These are phyloP conservation scores for Lepidostoma basale DNA, from an alignment of 1,140 invertebrate species.

Conservation along the genomic window DNA sequence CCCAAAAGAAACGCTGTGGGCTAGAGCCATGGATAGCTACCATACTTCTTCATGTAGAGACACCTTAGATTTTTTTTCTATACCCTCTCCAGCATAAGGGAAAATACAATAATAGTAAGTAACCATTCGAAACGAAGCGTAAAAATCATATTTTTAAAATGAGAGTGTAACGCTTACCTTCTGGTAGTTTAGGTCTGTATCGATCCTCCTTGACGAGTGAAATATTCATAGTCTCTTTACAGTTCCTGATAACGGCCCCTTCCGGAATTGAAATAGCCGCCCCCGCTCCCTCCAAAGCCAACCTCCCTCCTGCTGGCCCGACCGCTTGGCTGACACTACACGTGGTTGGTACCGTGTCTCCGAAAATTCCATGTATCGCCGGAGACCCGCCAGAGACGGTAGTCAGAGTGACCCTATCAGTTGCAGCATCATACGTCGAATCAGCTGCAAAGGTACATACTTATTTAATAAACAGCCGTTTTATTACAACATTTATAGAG, in stretches of 20 bases:
- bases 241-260: conserved; percentile 67
- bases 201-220: conserved; percentile 74
- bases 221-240: conserved; percentile 69
- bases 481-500: too few relatives aligned
- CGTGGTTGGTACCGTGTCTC: neutral
- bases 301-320: conserved; percentile 63
- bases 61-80: too few relatives aligned
- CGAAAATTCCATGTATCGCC: conserved; percentile 30
- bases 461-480: too few relatives aligned
- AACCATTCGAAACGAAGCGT: neutral
- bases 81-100: too few relatives aligned
- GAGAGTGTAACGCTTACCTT: conserved; percentile 62
- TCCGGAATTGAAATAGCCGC: conserved; percentile 72
- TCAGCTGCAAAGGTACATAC: conserved; percentile 61
- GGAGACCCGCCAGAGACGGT: conserved; percentile 53
- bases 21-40: too few relatives aligned
- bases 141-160: conserved; percentile 13
- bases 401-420: conserved; percentile 62
- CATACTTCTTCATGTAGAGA: too few relatives aligned
- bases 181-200: conserved; percentile 68
- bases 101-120: neutral
- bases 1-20: too few relatives aligned
- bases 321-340: conserved; percentile 54
- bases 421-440: conserved; percentile 71
- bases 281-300: conserved; percentile 70